Evolutionary conservation across 2,797 vertebrate species (phyloP).

Genomic region (Syngnathus acus): DNA sequence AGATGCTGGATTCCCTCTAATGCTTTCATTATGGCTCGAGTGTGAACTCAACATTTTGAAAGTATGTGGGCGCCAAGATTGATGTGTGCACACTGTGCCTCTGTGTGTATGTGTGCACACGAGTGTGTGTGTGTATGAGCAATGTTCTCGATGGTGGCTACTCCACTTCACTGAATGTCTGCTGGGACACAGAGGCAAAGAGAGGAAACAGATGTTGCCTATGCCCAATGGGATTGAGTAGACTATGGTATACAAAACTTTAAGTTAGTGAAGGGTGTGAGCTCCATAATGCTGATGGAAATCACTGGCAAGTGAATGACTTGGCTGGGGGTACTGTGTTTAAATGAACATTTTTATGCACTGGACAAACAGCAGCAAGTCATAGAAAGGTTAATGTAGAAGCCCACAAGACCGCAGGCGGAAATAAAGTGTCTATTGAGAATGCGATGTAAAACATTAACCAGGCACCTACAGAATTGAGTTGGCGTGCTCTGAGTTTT

Average conservation of each 20-base stretch:
- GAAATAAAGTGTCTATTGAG: constrained; percentile 12
- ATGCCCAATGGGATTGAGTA: constrained; percentile 42
- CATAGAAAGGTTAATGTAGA: constrained; percentile 1
- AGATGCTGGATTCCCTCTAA: constrained; percentile 20
- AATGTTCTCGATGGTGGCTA: constrained; percentile 32
- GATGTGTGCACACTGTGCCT: constrained; percentile 9
- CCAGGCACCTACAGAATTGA: background rate
- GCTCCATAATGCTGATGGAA: constrained; percentile 48
- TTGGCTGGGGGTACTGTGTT: constrained; percentile 17
- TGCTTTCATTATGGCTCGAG: constrained; percentile 3
- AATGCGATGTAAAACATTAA: constrained; percentile 6
- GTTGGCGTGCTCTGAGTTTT: background rate
- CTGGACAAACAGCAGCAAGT: background rate
- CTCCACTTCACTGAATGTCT: constrained; percentile 37
- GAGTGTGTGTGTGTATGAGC: constrained; percentile 17
- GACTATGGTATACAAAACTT: constrained; percentile 44
- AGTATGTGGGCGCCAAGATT: constrained; percentile 28
- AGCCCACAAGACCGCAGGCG: background rate
- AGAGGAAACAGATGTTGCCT: constrained; percentile 64
- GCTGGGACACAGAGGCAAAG: constrained; percentile 39
- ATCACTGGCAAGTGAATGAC: constrained; percentile 30
- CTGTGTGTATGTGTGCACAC: constrained; percentile 39
- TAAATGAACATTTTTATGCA: constrained; percentile 12
- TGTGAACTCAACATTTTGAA: constrained; percentile 14
- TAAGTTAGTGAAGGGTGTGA: constrained; percentile 57